These are phyloP conservation scores for Nixonia krombeini DNA, from an alignment of 1,140 invertebrate genomes.

Conservation along the genomic window DNA sequence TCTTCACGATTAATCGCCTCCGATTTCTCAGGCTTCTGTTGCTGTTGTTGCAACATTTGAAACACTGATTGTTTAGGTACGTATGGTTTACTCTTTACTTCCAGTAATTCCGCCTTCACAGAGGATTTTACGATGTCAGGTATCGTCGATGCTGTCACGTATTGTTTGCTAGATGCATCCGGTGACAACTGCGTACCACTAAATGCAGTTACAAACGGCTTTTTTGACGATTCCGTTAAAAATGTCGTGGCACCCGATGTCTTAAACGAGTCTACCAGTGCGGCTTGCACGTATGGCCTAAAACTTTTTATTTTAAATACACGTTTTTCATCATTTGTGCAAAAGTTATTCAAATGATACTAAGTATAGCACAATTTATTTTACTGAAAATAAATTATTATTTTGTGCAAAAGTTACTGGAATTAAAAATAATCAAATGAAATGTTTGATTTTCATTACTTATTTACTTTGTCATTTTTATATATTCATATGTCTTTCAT, in stretches of 20 bases:
- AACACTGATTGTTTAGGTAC: conserved; percentile 44
- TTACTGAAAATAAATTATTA: no score
- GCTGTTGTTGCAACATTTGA: conserved; percentile 49
- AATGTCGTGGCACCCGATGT: conserved; percentile 20
- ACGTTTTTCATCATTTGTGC: neutral
- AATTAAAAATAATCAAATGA: no score
- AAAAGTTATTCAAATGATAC: no score
- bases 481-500: neutral
- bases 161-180: conserved; percentile 47
- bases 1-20: conserved; percentile 8
- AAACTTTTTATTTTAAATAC: no score
- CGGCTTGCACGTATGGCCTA: conserved; percentile 60
- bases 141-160: conserved; percentile 55
- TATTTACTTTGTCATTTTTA: conserved; percentile 13
- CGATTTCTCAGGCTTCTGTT: conserved; percentile 21
- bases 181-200: conserved; percentile 4
- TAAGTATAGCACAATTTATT: no score
- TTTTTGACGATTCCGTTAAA: conserved; percentile 31
- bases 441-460: no score
- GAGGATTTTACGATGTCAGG: conserved; percentile 39
- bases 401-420: no score
- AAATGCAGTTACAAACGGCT: conserved; percentile 39
- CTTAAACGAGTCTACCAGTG: conserved; percentile 36
- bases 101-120: neutral
- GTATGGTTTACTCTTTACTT: conserved; percentile 38